Percentiles rank a stretch among this genome's conserved stretches.
Evolutionary conservation across 2,113 vertebrate genomes (phyloP).

Genomic region (Zosterops pallidus): DNA sequence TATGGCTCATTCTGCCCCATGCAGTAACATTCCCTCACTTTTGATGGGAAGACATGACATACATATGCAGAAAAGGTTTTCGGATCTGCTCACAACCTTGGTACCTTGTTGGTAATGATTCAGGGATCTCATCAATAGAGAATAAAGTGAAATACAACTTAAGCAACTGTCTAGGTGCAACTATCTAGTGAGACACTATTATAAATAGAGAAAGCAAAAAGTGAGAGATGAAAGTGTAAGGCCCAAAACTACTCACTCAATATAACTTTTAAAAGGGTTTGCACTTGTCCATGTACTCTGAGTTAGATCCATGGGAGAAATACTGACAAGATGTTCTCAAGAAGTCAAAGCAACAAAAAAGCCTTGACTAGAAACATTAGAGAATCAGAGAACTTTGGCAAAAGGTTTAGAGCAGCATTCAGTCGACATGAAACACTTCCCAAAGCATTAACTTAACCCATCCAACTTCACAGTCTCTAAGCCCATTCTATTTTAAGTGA

Average conservation of each 20-base stretch:
- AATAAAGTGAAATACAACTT: not conserved
- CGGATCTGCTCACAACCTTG: not conserved
- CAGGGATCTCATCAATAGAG: not conserved
- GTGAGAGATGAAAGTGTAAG: not conserved
- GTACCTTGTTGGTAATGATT: not conserved
- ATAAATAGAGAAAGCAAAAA: not conserved
- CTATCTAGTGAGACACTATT: not conserved
- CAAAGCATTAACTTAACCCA: not conserved
- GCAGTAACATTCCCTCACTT: not conserved
- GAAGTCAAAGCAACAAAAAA: not conserved
- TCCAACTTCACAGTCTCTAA: not conserved
- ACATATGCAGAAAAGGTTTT: not conserved
- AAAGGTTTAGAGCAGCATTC: not conserved
- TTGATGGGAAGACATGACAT: accelerated
- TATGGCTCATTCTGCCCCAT: not conserved
- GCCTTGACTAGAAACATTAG: not conserved
- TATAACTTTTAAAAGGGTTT: not conserved
- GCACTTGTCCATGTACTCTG: not conserved
- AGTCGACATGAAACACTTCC: not conserved
- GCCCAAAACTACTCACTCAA: not conserved
- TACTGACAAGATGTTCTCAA: not conserved
- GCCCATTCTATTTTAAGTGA: not conserved
- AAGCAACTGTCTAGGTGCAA: not conserved
- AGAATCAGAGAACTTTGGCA: not conserved
- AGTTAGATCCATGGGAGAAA: not conserved